These are phyloP conservation scores for Netelia fuscicornis DNA, from an alignment of 2,888 invertebrate genomes.

Conservation along the genomic window DNA sequence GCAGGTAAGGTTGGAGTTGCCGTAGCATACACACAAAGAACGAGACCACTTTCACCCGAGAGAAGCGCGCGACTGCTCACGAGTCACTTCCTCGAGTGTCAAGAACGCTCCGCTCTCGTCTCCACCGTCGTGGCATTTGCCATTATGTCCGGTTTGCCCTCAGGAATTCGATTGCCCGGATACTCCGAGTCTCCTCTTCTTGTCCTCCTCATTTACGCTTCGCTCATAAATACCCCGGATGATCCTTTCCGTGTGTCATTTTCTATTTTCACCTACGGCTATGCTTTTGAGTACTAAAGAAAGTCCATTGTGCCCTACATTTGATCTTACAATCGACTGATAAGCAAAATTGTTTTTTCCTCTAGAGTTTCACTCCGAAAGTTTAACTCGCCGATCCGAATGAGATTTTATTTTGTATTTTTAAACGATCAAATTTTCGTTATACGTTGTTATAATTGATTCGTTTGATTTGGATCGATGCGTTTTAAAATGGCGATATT, in stretches of 20 bases:
- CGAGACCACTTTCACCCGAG: slow-evolving; percentile 79
- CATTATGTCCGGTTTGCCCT: slow-evolving; percentile 47
- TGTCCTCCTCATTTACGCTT: slow-evolving; percentile 58
- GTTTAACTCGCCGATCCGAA: too few relatives aligned
- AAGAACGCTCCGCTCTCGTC: slow-evolving; percentile 64
- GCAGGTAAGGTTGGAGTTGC: slow-evolving; percentile 44
- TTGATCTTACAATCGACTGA: too few relatives aligned
- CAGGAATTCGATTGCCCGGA: slow-evolving; percentile 61
- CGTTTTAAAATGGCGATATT: too few relatives aligned
- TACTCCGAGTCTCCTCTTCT: slow-evolving; percentile 24
- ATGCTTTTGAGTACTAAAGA: background rate
- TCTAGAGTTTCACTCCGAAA: too few relatives aligned
- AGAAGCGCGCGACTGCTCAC: slow-evolving; percentile 64
- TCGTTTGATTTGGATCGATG: too few relatives aligned
- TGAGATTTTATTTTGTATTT: too few relatives aligned
- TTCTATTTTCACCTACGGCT: background rate
- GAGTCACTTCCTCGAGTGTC: slow-evolving; percentile 76
- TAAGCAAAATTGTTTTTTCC: too few relatives aligned
- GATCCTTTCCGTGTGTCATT: background rate
- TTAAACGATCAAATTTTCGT: too few relatives aligned
- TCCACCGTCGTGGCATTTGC: slow-evolving; percentile 55
- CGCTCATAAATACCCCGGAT: background rate
- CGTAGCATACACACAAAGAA: slow-evolving; percentile 49
- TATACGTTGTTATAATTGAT: too few relatives aligned
- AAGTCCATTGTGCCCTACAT: background rate